Evolutionary conservation across 2,113 vertebrate genomes (phyloP).

Genomic region (Micronisus gabar): DNA sequence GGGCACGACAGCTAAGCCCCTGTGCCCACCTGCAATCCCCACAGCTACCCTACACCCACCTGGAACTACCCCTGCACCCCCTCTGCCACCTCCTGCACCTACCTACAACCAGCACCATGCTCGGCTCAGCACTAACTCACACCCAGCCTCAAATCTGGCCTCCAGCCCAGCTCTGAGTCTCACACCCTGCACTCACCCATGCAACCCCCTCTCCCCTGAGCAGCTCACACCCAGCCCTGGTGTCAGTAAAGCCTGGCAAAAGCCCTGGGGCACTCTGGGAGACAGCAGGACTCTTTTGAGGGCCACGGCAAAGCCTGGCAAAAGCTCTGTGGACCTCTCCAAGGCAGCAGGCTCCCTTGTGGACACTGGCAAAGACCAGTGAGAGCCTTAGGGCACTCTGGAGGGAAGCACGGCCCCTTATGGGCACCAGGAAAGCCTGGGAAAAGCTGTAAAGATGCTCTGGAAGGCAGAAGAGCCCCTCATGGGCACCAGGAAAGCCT

Average conservation of each 20-base stretch:
- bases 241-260: background rate
- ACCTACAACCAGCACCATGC: background rate
- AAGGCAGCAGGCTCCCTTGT: background rate
- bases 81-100: background rate
- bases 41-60: background rate
- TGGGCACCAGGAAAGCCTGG: background rate
- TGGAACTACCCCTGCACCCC: background rate
- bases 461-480: background rate
- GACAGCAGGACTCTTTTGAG: too few species aligned
- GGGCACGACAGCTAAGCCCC: background rate
- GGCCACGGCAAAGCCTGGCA: accelerated
- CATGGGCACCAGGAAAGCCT: background rate
- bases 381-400: background rate
- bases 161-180: too few species aligned
- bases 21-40: background rate
- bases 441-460: background rate
- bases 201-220: too few species aligned
- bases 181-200: too few species aligned
- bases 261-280: too few species aligned
- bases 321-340: background rate
- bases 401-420: background rate
- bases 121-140: background rate
- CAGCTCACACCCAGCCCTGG: background rate
- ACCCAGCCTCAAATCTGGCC: background rate
- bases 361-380: background rate